These are phyloP conservation scores for Apamea anceps DNA, from an alignment of 2,888 invertebrate genomes.

Conservation along the genomic window DNA sequence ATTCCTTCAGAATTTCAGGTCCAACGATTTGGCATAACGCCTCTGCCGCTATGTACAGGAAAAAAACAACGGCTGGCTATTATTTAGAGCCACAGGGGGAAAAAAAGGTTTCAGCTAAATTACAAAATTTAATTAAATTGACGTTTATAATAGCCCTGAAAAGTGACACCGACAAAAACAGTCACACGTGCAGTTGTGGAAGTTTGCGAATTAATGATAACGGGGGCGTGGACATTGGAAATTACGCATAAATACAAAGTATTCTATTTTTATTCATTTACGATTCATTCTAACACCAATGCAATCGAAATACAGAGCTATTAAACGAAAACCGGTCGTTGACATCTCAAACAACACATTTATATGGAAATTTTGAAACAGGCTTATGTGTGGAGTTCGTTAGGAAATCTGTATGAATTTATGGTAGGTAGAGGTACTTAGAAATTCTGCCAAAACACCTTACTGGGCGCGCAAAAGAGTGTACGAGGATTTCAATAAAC, in stretches of 20 bases:
- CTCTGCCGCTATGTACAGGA: not conserved
- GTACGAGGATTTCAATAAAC: not conserved
- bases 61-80: not conserved
- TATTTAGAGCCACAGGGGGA: not conserved
- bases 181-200: no score
- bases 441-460: not conserved
- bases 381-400: conserved; percentile 40
- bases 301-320: conserved; percentile 69
- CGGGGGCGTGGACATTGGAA: not conserved
- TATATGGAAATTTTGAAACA: conserved; percentile 77
- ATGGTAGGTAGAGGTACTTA: not conserved
- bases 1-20: not conserved
- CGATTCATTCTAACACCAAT: conserved; percentile 30
- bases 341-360: conserved; percentile 74
- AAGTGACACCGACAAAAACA: not conserved
- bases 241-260: not conserved
- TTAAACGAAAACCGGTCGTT: conserved; percentile 80
- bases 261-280: conserved; percentile 10
- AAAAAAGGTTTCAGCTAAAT: not conserved
- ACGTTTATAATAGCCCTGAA: not conserved
- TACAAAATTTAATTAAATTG: not conserved
- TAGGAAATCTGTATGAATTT: conserved; percentile 34
- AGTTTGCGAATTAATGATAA: not conserved
- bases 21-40: not conserved
- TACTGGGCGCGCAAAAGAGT: not conserved